Base-by-base conservation (phyloP, 2,888 invertebrate species). In the Saturnia japonica region DNA sequence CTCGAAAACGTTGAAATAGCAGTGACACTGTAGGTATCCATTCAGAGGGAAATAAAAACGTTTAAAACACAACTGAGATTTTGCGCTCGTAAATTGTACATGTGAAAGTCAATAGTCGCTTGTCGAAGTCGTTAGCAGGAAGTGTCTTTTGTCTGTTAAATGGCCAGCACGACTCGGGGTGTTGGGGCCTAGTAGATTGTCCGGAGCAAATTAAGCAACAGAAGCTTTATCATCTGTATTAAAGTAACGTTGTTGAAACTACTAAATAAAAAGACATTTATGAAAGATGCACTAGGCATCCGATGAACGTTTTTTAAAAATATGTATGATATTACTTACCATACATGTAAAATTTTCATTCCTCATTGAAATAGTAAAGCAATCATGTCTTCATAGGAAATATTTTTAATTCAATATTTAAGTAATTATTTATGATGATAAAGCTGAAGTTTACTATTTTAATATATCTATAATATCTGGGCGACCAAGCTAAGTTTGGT, bases 51-150 rank as follows among this genome's bases (percentile, higher is more conserved):
- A 88, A 87, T 88, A 88, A 86, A 86, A 86, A 82, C 78, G 77
- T 76, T 75, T 78, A 87, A 86, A 88, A 91, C 86, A 83, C 82
- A 80, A 78, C 75, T 80, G 81, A 75, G 74, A 80, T 83, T 87
- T 85, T 79, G 86, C 86, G 85, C 88, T 89, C 88, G 89, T 88
- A 91, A 91, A 91, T 91, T 86, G 88, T 77, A 54, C 77, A 82
- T 16, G 4, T 42, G 4, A 42, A 80, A 87, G 85, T 88, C 88
- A 88, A 90, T 83, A 88, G 79, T 82, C 88, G 81, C 82, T 85
- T 82, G 82, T 82, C 82, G 77, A 81, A 80, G 80, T 85, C 88
- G 88, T 88, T 89, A 86, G 86, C 85, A 57, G n/a, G 43, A 84
- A 87, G 87, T 87, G 14, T 60, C 14, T 60, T 60, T 60, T 60